Conservation (phyloP, 2,888 invertebrate genomes). For the Melipona beecheii region DNA sequence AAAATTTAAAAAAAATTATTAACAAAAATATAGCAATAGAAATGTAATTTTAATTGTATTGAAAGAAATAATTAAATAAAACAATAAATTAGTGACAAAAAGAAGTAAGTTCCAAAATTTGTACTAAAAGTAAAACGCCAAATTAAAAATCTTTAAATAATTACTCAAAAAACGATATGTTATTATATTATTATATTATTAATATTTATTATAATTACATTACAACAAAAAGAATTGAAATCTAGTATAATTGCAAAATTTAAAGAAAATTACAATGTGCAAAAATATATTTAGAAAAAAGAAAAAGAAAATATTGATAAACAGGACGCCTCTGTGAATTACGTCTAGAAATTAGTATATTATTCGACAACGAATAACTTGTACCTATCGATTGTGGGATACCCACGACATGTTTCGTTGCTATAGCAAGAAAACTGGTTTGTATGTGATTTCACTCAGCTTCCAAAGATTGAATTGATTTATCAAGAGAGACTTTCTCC, state of each 20-base stretch:
- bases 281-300: background rate
- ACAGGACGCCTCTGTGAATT: too few relatives aligned
- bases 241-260: background rate
- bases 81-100: too few relatives aligned
- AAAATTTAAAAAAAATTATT: too few relatives aligned
- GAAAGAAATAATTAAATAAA: too few relatives aligned
- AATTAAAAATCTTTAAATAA: background rate
- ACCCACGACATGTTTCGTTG: background rate
- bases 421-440: slow-evolving; percentile 22
- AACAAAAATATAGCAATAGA: too few relatives aligned
- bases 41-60: too few relatives aligned
- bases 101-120: too few relatives aligned
- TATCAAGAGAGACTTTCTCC: slow-evolving; percentile 51
- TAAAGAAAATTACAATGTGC: background rate
- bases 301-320: background rate
- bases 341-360: background rate
- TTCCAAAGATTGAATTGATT: slow-evolving; percentile 44
- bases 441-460: slow-evolving; percentile 47
- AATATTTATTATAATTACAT: background rate
- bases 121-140: too few relatives aligned
- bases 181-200: too few relatives aligned
- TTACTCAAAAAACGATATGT: background rate
- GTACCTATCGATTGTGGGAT: background rate
- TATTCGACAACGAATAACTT: background rate
- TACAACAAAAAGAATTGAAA: background rate